Evolutionary conservation across 2,888 invertebrate genomes (phyloP), one percentile per base, ranked within the genome.

Genomic region (Erpobdella octoculata): DNA sequence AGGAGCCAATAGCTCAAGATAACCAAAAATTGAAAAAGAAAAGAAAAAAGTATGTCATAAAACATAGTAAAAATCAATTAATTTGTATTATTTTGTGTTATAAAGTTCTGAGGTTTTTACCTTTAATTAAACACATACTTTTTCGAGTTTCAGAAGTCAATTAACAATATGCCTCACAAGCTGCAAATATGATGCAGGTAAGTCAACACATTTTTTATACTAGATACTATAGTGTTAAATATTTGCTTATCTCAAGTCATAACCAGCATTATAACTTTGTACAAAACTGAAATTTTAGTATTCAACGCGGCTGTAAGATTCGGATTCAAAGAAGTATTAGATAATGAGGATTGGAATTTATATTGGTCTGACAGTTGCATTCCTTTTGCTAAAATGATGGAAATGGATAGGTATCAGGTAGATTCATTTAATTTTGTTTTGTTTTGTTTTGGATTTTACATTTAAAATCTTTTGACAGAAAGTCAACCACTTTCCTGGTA

Each of bases 401-500:
- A 91, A 78, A 91, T 94, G 92, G 92, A 91, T 83, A 86, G 92
- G 74, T 94, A 89, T 83, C 86, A 86, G 82, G 86, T 85, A 65
- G 21, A 36, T 64, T 8, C 12, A n/a, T 65, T 8, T 35, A 3
- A 31, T 35, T 37, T 1, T 6, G 15, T 6, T 15, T 18, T 15
- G 1, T 18, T 1, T 35, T 5, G 9, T 4, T 4, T n/a, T 33
- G 5, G 1, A n/a, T 18, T 28, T n/a, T 33, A 33, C 35, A 12
- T n/a, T 9, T 18, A 35, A 33, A 15, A 62, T 62, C 33, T 35
- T 4, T n/a, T 33, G 28, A 9, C 90, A 93, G 85, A 90, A 91
- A 81, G 90, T 93, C 74, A 94, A 94, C 82, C 93, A 94, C 84
- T 94, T 93, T 81, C 93, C 93, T 0, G 91, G 91, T 71, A 92